Evolutionary conservation across 2,113 vertebrate species (phyloP).

Genomic region (Pygoscelis antarcticus): DNA sequence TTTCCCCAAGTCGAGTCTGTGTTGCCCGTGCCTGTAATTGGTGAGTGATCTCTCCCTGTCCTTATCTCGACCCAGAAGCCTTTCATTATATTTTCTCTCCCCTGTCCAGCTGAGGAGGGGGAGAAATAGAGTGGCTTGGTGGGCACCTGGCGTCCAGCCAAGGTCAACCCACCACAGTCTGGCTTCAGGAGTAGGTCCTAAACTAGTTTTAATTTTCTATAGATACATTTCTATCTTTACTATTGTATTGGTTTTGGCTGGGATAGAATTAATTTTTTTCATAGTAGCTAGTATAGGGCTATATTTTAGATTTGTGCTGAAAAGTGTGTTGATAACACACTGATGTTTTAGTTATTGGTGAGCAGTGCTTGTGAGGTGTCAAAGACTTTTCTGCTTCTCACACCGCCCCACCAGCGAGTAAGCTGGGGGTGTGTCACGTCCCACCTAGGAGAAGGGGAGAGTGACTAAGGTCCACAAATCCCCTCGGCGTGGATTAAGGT

Average conservation of each 20-base stretch:
- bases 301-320: no score
- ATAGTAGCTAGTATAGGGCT: not conserved
- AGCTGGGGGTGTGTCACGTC: no score
- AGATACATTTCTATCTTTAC: not conserved
- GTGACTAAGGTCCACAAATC: no score
- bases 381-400: no score
- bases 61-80: not conserved
- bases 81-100: not conserved
- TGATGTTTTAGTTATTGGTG: no score
- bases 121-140: accelerated
- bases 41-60: not conserved
- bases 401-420: no score
- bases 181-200: not conserved
- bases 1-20: not conserved
- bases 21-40: not conserved
- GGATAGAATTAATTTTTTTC: not conserved
- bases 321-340: no score
- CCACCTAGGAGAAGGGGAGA: no score
- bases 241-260: not conserved
- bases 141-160: not conserved
- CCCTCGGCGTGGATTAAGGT: no score
- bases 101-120: not conserved
- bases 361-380: no score
- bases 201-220: not conserved
- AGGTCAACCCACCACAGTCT: not conserved